These are phyloP conservation scores for Asteroscopus sphinx DNA, from an alignment of 2,888 invertebrate species.

Conservation along the genomic window DNA sequence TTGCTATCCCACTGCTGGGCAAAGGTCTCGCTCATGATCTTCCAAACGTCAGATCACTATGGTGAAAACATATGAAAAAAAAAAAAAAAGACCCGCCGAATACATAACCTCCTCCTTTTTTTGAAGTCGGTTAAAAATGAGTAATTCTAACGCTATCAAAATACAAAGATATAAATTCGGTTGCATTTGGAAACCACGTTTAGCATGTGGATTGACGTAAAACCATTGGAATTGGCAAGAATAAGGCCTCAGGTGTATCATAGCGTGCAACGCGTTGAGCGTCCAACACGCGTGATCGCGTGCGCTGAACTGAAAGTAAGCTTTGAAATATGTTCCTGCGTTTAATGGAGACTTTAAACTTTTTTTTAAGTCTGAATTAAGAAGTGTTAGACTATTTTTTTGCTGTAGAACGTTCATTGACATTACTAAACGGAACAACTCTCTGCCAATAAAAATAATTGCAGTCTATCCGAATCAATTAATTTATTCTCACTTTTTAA, in stretches of 20 bases:
- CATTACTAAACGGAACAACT: background rate
- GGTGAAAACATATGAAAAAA: too few species aligned
- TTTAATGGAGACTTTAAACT: slow-evolving; percentile 30
- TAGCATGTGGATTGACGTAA: slow-evolving; percentile 15
- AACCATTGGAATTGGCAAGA: slow-evolving; percentile 15
- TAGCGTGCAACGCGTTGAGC: slow-evolving; percentile 44
- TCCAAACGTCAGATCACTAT: too few species aligned
- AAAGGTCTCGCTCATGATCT: too few species aligned
- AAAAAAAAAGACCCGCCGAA: too few species aligned
- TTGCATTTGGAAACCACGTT: slow-evolving; percentile 5
- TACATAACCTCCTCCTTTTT: too few species aligned
- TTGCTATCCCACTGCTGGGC: too few species aligned
- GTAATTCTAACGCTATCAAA: too few species aligned
- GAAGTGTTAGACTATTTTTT: slow-evolving; percentile 8
- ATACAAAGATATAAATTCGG: background rate
- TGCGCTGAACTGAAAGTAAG: slow-evolving; percentile 36
- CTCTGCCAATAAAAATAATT: too few species aligned
- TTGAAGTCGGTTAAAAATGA: too few species aligned
- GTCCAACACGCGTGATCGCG: slow-evolving; percentile 60
- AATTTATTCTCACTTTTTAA: too few species aligned
- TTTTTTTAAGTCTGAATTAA: slow-evolving; percentile 22
- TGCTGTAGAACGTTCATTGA: background rate
- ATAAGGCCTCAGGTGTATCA: slow-evolving; percentile 19
- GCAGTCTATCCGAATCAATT: too few species aligned
- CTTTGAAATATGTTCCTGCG: slow-evolving; percentile 38